Evolutionary conservation across 2,888 invertebrate species (phyloP).

Genomic region (Pseudococcus longispinus): DNA sequence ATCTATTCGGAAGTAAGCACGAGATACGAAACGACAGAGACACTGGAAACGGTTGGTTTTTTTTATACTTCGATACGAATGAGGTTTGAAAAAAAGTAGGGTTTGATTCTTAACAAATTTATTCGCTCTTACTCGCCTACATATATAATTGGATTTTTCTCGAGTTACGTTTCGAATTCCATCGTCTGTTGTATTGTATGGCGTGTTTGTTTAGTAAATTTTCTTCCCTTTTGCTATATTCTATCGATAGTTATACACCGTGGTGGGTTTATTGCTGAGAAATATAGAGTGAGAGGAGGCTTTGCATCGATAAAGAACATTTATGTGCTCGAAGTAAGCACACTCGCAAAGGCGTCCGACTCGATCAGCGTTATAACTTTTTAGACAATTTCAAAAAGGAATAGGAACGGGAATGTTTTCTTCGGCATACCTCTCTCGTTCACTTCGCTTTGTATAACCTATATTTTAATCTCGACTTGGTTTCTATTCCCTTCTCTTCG

Average conservation of each 20-base stretch:
- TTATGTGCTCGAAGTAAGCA: conserved; percentile 16
- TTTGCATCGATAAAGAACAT: neutral
- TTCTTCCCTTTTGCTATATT: neutral
- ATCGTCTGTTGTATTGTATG: neutral
- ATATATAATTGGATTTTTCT: conserved; percentile 10
- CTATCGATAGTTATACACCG: neutral
- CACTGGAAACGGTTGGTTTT: neutral
- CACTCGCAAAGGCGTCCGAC: neutral
- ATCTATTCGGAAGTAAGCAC: neutral
- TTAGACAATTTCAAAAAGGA: neutral
- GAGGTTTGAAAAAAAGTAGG: neutral
- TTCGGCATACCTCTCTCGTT: neutral
- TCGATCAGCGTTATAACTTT: neutral
- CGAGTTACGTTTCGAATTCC: neutral
- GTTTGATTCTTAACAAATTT: conserved; percentile 6
- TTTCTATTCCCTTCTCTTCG: neutral
- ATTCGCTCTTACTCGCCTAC: neutral
- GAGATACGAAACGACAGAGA: neutral
- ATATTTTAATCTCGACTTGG: neutral
- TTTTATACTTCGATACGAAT: neutral
- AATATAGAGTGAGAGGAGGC: neutral
- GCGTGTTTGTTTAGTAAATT: neutral
- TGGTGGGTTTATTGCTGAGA: neutral
- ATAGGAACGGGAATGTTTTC: neutral
- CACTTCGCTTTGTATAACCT: neutral